Base-by-base conservation (phyloP, 35 echinoderm and acorn worm species). In the Hemicentrotus pulcherrimus region DNA sequence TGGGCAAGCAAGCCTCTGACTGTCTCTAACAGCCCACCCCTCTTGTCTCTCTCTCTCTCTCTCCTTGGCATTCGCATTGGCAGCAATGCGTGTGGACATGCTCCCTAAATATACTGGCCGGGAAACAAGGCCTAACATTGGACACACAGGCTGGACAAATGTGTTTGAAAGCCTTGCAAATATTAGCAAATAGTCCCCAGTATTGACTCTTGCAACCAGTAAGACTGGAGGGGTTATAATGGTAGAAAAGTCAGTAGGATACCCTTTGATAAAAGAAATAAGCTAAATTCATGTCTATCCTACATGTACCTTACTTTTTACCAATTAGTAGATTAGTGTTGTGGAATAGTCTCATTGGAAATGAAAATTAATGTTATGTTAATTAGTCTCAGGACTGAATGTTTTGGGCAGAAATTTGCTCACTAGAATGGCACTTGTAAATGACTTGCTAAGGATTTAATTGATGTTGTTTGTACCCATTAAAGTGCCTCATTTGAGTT, bases 101-200 rank as follows among this genome's bases (percentile, higher is more conserved):
- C 88, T 35, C 12, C 14, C 32, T 90, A 32, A 90, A 47, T 90
- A 33, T 90, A 47, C 32, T 41, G 32, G 31, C 32, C 32, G 32
- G 86, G 32, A 86, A 30, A 86, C 86, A 33, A 90, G 88, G 15
- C 31, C 46, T 12, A 90, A 90, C 31, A 90, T 90, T 90, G 32
- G 88, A 90, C 88, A 90, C 32, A 41, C 46, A 16, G 32, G 16
- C 88, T 15, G 88, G 46, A 47, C 88, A 90, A 90, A 90, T 90
- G 88, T 90, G 88, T 90, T 41, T 90, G 88, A 90, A 90, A 90
- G 88, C 88, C 88, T 90, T 41, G 88, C 88, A 90, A 90, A 90
- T 90, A 41, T 90, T 90, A 90, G 88, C 32, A 90, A 90, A 90
- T 90, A 90, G 32, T 90, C 88, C 11, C 46, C 88, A 90, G 32